A percentile compares a stretch with the other conserved stretches of the same genome.
Conservation (phyloP, 2,113 vertebrate genomes). For the Rana temporaria region DNA sequence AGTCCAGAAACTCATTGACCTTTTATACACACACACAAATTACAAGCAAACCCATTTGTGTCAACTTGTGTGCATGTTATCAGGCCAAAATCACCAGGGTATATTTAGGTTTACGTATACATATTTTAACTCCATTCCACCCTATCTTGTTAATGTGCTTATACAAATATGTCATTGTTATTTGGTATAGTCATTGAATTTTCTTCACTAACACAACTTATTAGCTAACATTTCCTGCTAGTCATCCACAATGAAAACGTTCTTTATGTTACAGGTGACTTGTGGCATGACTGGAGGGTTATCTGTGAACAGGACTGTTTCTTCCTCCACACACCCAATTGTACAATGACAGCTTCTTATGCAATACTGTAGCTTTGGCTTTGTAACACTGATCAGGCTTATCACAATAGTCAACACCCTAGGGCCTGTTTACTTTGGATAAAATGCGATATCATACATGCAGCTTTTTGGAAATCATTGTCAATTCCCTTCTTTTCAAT, state of each 20-base stretch:
- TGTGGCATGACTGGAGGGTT: background rate
- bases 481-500: background rate
- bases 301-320: background rate
- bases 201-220: background rate
- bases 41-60: too few species aligned
- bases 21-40: too few species aligned
- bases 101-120: too few species aligned
- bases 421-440: background rate
- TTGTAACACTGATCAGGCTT: background rate
- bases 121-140: too few species aligned
- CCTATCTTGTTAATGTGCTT: too few species aligned
- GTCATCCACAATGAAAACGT: background rate
- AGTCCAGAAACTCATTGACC: too few species aligned
- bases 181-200: background rate
- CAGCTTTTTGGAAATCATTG: background rate
- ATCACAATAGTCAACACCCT: background rate
- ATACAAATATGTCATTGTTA: background rate
- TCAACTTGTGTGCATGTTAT: too few species aligned
- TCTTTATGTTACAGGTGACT: background rate
- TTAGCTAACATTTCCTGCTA: background rate
- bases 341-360: background rate
- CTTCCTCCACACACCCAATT: slow-evolving; percentile 6
- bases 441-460: background rate
- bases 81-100: too few species aligned
- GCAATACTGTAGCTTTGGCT: background rate